phyloP scores from a whole-genome alignment of 2,113 vertebrate species.

The Larimichthys polyactis region DNA sequence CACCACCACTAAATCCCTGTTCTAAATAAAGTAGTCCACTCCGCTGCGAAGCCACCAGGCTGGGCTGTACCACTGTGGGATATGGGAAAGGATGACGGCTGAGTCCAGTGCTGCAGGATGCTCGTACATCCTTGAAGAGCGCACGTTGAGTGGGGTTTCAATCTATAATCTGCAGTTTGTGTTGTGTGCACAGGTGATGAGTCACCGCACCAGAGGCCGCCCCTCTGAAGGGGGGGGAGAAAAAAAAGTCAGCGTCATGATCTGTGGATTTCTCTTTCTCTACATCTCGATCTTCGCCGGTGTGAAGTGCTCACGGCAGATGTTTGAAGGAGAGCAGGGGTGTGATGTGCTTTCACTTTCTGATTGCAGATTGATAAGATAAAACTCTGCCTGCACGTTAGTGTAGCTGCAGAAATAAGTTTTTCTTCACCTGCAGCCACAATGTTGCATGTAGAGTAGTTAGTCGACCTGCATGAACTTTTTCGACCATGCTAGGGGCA shows the following conservation, averaged over 20 bases:
- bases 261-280: not conserved
- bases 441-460: not conserved
- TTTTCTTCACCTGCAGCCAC: not conserved
- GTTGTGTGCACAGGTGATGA: not conserved
- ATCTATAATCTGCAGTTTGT: not conserved
- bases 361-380: not conserved
- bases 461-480: not conserved
- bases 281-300: not conserved
- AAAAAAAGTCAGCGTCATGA: not conserved
- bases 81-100: slow-evolving; percentile 50
- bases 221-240: too few relatives aligned
- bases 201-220: not conserved
- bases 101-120: not conserved
- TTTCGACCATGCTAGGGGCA: not conserved
- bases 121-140: not conserved
- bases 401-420: not conserved
- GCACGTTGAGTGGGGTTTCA: not conserved
- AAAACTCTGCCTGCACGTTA: too few relatives aligned
- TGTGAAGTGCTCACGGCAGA: not conserved
- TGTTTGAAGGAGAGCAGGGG: not conserved
- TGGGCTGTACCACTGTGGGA: slow-evolving; percentile 58
- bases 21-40: slow-evolving; percentile 75
- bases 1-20: slow-evolving; percentile 4
- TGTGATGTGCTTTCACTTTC: not conserved
- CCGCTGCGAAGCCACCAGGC: slow-evolving; percentile 59